phyloP scores from a whole-genome alignment of 2,113 vertebrate genomes.

The Peromyscus polionotus region DNA sequence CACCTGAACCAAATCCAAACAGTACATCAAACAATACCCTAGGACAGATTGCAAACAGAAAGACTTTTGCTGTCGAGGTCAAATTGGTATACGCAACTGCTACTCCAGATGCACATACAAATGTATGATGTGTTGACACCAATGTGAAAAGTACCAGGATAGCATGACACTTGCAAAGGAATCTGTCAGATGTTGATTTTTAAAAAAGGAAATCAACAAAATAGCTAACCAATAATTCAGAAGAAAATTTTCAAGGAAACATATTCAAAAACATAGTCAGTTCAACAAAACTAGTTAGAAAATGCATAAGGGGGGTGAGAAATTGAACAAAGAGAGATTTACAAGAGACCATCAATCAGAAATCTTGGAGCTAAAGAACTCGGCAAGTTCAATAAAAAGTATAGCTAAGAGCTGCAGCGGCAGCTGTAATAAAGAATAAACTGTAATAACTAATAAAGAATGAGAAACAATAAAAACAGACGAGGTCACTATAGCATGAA shows the following conservation, averaged over 20 bases:
- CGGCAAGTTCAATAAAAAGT: not conserved
- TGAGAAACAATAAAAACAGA: not conserved
- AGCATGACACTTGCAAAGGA: not conserved
- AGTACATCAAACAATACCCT: not conserved
- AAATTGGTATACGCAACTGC: not conserved
- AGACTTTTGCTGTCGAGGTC: not conserved
- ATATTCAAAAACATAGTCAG: not conserved
- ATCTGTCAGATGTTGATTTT: not conserved
- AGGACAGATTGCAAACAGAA: not conserved
- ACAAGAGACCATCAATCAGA: not conserved
- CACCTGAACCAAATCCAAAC: not conserved
- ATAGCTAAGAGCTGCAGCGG: not conserved
- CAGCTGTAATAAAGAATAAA: not conserved
- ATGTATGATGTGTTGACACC: not conserved
- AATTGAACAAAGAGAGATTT: not conserved
- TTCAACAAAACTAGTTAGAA: not conserved
- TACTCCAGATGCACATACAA: not conserved
- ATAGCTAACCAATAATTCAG: not conserved
- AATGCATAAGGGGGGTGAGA: not conserved
- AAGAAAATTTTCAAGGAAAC: not conserved
- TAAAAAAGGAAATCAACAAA: not conserved
- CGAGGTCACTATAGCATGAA: not conserved
- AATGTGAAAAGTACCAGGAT: not conserved
- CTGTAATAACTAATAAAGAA: not conserved
- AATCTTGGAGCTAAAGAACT: not conserved